Evolutionary conservation across 2,113 vertebrate genomes (phyloP).

Genomic region (Noturus placidus): DNA sequence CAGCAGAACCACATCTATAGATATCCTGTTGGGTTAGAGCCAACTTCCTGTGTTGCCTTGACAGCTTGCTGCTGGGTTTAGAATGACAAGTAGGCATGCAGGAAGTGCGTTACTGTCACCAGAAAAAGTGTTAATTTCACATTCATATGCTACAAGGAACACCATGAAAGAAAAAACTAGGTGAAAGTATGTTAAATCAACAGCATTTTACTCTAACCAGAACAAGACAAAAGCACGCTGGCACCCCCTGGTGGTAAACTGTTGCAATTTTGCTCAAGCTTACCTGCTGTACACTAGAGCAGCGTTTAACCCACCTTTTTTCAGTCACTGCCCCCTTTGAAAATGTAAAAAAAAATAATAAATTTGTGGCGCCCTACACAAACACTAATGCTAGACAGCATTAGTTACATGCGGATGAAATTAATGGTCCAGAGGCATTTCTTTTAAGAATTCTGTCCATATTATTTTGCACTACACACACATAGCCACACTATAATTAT

Average conservation of each 20-base stretch:
- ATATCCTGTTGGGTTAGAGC: slow-evolving; percentile 70
- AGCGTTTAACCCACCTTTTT: too few relatives aligned
- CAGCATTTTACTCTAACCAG: neutral
- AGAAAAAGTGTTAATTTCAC: slow-evolving; percentile 1
- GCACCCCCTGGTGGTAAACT: slow-evolving; percentile 39
- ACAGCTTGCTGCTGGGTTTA: slow-evolving; percentile 27
- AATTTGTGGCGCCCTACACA: too few relatives aligned
- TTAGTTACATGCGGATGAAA: too few relatives aligned
- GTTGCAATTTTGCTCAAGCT: neutral
- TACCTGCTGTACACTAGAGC: neutral
- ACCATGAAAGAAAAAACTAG: neutral
- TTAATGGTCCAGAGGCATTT: too few relatives aligned
- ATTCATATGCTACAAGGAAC: neutral
- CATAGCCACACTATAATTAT: too few relatives aligned
- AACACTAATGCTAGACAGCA: too few relatives aligned
- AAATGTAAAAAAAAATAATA: too few relatives aligned
- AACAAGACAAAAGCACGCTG: neutral
- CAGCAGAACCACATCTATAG: slow-evolving; percentile 66
- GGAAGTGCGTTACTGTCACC: slow-evolving; percentile 34
- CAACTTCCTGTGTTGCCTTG: slow-evolving; percentile 64
- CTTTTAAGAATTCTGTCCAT: too few relatives aligned
- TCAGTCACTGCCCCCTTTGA: too few relatives aligned
- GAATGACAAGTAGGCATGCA: slow-evolving; percentile 17
- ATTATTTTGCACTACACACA: too few relatives aligned
- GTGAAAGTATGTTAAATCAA: neutral